Percentiles rank a stretch among this genome's conserved stretches.
phyloP scores from a whole-genome alignment of 2,113 vertebrate genomes.

The Rhea pennata region DNA sequence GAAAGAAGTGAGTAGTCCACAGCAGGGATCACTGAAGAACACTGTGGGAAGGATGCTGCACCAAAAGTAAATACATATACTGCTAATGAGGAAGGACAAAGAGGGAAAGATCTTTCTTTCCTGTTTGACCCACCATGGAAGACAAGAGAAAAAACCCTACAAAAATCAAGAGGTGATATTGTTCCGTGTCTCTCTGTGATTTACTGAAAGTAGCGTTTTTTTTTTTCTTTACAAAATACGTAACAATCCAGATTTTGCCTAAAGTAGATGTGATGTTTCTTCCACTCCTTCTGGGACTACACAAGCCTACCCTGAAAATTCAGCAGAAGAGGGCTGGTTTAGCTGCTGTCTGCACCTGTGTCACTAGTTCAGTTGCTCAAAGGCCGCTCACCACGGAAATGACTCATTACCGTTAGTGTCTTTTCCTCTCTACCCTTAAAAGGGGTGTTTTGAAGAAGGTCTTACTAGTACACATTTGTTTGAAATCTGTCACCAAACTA shows the following conservation, averaged over 20 bases:
- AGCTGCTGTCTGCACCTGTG: not conserved
- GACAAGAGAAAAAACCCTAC: not conserved
- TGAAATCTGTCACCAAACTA: not conserved
- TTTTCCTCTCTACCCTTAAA: not conserved
- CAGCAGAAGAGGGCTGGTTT: not conserved
- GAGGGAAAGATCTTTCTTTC: not conserved
- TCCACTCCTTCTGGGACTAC: not conserved
- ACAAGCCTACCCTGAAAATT: not conserved
- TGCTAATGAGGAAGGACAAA: not conserved
- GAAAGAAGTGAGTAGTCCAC: not conserved
- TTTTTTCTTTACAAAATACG: not conserved
- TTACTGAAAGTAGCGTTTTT: not conserved
- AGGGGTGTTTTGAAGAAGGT: not conserved
- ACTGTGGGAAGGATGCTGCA: accelerated
- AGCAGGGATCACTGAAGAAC: not conserved
- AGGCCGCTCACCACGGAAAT: not conserved
- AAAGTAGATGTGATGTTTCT: not conserved
- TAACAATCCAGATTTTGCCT: not conserved
- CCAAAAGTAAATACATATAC: not conserved
- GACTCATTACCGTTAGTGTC: accelerated
- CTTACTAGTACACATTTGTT: not conserved
- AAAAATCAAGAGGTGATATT: not conserved
- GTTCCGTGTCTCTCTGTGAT: not conserved
- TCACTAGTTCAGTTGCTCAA: not conserved
- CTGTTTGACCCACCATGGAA: not conserved